Percentiles rank a stretch among this genome's conserved stretches.
phyloP scores from a whole-genome alignment of 1,140 invertebrate species.

The Sinella curviseta region DNA sequence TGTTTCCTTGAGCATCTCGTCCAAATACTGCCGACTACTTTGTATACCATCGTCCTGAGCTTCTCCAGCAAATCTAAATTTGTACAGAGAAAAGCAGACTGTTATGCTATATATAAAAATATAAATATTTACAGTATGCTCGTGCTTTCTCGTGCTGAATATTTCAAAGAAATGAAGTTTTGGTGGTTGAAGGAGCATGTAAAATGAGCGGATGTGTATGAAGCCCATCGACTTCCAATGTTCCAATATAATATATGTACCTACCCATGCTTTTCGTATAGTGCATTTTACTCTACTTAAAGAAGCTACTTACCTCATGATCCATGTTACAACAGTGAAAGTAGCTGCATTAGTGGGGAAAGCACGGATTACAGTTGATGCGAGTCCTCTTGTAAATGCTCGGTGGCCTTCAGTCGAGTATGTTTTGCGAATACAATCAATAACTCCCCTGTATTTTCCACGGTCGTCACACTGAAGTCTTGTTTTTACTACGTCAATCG shows the following conservation, averaged over 20 bases:
- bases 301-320: constrained; percentile 54
- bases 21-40: background rate
- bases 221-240: too few species aligned
- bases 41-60: background rate
- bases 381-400: constrained; percentile 70
- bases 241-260: too few species aligned
- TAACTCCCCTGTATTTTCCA: constrained; percentile 65
- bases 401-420: constrained; percentile 66
- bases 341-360: constrained; percentile 91
- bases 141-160: too few species aligned
- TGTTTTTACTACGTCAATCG: constrained; percentile 86
- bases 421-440: constrained; percentile 72
- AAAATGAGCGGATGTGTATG: too few species aligned
- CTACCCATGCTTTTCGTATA: too few species aligned
- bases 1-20: constrained; percentile 6
- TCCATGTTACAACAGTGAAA: constrained; percentile 81
- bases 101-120: too few species aligned
- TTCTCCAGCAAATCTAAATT: constrained; percentile 3
- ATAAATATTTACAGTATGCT: too few species aligned
- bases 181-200: too few species aligned
- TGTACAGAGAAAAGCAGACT: background rate
- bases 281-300: too few species aligned
- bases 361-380: constrained; percentile 75
- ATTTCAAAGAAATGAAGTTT: too few species aligned
- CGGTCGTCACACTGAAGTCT: constrained; percentile 74